phyloP scores from a whole-genome alignment of 2,797 vertebrate genomes.

The Holocentrus rufus region DNA sequence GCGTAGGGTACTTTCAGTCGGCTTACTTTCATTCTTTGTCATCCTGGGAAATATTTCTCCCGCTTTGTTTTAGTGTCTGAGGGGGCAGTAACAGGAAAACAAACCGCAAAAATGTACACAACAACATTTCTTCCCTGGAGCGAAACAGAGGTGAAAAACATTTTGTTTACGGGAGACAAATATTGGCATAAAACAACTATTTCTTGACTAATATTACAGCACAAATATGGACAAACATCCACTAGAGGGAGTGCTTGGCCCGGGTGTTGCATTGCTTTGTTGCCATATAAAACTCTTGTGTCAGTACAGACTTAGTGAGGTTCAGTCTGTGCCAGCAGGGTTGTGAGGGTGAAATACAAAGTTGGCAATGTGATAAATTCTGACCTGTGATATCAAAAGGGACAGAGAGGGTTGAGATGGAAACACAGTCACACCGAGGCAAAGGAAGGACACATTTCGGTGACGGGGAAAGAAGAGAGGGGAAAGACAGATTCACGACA shows the following conservation, averaged over 20 bases:
- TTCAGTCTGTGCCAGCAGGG: slow-evolving; percentile 47
- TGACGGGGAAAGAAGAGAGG: slow-evolving; percentile 43
- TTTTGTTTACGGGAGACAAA: too few species aligned
- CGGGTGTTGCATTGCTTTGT: slow-evolving; percentile 74
- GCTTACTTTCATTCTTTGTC: too few species aligned
- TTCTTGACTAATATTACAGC: neutral
- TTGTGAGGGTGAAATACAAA: slow-evolving; percentile 51
- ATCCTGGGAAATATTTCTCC: too few species aligned
- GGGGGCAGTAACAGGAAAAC: too few species aligned
- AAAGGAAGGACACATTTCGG: slow-evolving; percentile 62
- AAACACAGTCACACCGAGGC: slow-evolving; percentile 46
- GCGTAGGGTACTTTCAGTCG: too few species aligned
- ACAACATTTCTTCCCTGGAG: slow-evolving; percentile 7
- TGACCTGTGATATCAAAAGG: slow-evolving; percentile 36
- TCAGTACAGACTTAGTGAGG: slow-evolving; percentile 45
- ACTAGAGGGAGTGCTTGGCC: slow-evolving; percentile 66
- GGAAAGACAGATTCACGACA: slow-evolving; percentile 13
- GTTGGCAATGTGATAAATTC: slow-evolving; percentile 49
- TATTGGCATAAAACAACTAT: too few species aligned
- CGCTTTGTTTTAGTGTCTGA: too few species aligned
- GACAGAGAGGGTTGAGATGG: slow-evolving; percentile 26
- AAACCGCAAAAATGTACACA: too few species aligned
- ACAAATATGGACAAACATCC: slow-evolving; percentile 36
- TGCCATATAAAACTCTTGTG: slow-evolving; percentile 66
- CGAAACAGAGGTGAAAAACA: slow-evolving; percentile 27